These are phyloP conservation scores for Prietella phreatophila DNA, from an alignment of 2,113 vertebrate genomes.

Conservation along the genomic window DNA sequence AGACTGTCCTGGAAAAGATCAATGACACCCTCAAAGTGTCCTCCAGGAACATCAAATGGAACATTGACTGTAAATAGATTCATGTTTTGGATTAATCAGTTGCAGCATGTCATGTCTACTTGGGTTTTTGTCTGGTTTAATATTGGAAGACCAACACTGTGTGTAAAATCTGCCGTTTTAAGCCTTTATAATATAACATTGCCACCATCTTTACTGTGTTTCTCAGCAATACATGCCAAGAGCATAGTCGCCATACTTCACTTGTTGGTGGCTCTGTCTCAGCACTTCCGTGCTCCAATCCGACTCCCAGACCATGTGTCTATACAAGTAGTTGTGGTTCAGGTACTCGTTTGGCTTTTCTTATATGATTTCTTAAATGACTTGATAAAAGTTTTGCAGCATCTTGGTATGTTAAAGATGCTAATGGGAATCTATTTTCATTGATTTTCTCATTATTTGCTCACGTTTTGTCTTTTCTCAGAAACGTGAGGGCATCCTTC, in stretches of 20 bases:
- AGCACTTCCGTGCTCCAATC: slow-evolving; percentile 94
- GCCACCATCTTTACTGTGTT: neutral
- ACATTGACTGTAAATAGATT: slow-evolving; percentile 81
- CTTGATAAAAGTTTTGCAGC: neutral
- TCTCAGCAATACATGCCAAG: slow-evolving; percentile 90
- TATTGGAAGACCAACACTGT: neutral
- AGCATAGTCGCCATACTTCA: slow-evolving; percentile 94
- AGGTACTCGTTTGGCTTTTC: slow-evolving; percentile 72
- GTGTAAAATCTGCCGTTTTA: neutral
- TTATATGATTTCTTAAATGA: neutral
- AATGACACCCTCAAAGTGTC: slow-evolving; percentile 85
- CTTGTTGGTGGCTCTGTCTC: slow-evolving; percentile 90
- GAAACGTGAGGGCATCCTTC: slow-evolving; percentile 97
- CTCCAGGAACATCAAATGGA: slow-evolving; percentile 85
- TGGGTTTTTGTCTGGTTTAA: neutral
- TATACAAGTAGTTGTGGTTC: slow-evolving; percentile 94
- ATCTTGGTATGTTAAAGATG: neutral
- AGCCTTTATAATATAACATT: neutral
- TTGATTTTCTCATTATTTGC: slow-evolving; percentile 17
- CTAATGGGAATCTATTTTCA: neutral
- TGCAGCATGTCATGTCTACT: slow-evolving; percentile 15
- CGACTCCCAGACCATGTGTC: slow-evolving; percentile 95
- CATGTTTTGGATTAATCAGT: slow-evolving; percentile 6
- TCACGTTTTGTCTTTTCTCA: slow-evolving; percentile 61
- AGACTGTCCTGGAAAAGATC: slow-evolving; percentile 88